Evolutionary conservation across 2,888 invertebrate species (phyloP), one percentile per base, ranked within the genome.

Genomic region (Sarcophaga rosellei): DNA sequence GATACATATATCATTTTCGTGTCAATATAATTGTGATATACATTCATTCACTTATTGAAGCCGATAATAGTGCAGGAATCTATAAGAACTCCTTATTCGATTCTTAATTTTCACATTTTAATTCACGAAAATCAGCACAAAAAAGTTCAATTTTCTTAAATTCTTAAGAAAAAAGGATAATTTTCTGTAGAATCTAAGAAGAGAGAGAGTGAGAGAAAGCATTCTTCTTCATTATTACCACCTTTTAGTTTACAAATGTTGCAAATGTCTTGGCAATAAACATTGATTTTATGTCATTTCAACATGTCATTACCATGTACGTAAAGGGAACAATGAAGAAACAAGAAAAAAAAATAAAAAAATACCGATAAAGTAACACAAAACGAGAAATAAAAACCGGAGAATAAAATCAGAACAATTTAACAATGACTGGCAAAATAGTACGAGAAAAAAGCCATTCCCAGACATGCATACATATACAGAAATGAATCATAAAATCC

Each of bases 261-360:
- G 83, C 80, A 86, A 86, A 86, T 86, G 86, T 81, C 80, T 78
- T 69, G 73, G 69, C 80, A 83, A 86, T 86, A 86, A 86, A 83
- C 86, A 86, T 81, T 83, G 86, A 86, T 86, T 86, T 86, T 83
- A 86, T 86, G 86, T 86, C 86, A 83, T 86, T 86, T 86, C 86
- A 86, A 86, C 86, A 86, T 83, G 86, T 78, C 80, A 83, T 86
- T 86, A 77, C 83, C 73, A 81, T 74, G 76, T 21, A 79, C 78
- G 75, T 75, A 66, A 69, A 80, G 20, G 53, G 61, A 77, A 20
- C 35, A 57, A 59, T 35, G 20, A 35, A 75, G 17, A 35, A 35
- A 69, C 6, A 53, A 3, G 5, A 25, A 4, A 25, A 63, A 45
- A n/a, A n/a, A n/a, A n/a, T n/a, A n/a, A 63, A 77, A 77, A 69